These are phyloP conservation scores for Nephrotoma appendiculata DNA, from an alignment of 2,888 invertebrate genomes.

Conservation along the genomic window DNA sequence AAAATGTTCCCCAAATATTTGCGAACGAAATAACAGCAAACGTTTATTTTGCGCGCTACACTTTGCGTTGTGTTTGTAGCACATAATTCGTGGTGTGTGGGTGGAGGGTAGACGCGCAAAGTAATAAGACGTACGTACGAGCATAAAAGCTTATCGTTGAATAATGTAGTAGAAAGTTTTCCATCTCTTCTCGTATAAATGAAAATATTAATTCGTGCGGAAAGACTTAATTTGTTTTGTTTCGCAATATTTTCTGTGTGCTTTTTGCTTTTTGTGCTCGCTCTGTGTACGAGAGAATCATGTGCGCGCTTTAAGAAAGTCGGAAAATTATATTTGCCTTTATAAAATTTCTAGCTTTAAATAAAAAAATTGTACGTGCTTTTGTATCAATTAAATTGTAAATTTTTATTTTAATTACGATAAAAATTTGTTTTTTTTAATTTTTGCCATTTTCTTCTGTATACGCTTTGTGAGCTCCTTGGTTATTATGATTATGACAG, in stretches of 20 bases:
- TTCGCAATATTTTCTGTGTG: neutral
- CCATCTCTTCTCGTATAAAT: neutral
- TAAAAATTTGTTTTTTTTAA: neutral
- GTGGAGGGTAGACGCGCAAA: too few relatives aligned
- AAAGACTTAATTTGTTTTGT: constrained; percentile 1
- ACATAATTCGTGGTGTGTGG: too few relatives aligned
- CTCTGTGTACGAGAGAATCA: too few relatives aligned
- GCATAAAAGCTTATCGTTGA: too few relatives aligned
- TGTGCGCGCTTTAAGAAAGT: neutral
- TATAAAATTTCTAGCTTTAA: neutral
- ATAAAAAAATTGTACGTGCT: neutral
- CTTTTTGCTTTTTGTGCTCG: too few relatives aligned
- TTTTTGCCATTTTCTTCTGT: neutral
- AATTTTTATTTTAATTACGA: neutral
- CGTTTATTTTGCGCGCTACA: neutral
- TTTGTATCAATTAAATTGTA: neutral
- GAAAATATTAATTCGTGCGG: neutral
- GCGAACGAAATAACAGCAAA: neutral
- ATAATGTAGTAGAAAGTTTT: neutral
- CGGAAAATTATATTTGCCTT: neutral
- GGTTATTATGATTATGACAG: neutral
- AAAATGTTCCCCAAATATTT: neutral
- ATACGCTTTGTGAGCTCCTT: neutral
- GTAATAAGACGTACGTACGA: too few relatives aligned
- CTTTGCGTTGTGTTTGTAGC: too few relatives aligned